A percentile compares a stretch with the other conserved stretches of the same genome.
These are phyloP conservation scores for Rana temporaria DNA, from an alignment of 2,113 vertebrate species.

Conservation along the genomic window DNA sequence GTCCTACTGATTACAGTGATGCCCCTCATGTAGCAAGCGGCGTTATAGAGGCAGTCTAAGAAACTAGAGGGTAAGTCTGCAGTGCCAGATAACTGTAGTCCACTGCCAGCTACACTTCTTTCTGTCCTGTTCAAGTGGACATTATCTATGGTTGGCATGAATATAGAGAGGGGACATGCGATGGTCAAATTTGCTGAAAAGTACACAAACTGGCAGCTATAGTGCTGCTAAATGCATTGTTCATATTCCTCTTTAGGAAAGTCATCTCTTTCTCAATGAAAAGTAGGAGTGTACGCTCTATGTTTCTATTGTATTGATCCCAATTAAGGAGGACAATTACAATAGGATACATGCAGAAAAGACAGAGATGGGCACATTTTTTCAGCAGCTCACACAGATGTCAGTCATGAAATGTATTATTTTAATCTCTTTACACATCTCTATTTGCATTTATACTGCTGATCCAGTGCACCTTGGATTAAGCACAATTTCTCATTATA, in stretches of 20 bases:
- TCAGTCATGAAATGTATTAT: conserved; percentile 10
- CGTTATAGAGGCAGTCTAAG: too few relatives aligned
- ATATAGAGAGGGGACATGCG: too few relatives aligned
- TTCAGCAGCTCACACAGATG: not conserved
- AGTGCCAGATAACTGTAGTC: too few relatives aligned
- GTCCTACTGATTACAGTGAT: too few relatives aligned
- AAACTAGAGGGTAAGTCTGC: too few relatives aligned
- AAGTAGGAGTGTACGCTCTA: not conserved
- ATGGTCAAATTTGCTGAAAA: too few relatives aligned
- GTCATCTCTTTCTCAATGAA: not conserved
- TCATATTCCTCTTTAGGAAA: not conserved
- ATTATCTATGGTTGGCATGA: too few relatives aligned
- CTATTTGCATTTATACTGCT: conserved; percentile 9
- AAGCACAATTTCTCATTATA: conserved; percentile 30
- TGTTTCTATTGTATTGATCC: not conserved
- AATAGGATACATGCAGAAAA: not conserved
- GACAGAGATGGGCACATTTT: not conserved
- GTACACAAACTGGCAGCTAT: not conserved
- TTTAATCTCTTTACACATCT: conserved; percentile 3
- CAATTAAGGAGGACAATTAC: not conserved
- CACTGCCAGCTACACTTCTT: too few relatives aligned
- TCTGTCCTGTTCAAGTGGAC: too few relatives aligned
- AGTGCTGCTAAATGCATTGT: not conserved
- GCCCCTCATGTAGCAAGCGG: too few relatives aligned
- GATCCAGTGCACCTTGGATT: conserved; percentile 13